Conservation (phyloP, 2,113 vertebrate genomes). For the Spermophilus dauricus region DNA sequence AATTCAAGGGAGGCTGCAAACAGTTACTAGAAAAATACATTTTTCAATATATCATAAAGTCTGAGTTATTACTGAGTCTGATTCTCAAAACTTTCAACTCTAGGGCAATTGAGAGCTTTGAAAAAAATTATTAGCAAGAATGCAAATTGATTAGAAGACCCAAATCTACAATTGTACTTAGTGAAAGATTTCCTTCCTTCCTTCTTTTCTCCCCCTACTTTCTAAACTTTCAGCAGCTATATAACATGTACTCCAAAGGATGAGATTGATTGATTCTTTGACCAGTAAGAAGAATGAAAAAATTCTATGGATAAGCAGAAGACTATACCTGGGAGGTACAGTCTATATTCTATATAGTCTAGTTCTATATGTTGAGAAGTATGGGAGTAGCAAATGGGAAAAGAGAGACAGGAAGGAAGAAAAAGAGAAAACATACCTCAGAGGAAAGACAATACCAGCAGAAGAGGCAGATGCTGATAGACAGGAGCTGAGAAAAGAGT, state of each 20-base stretch:
- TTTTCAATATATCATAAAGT: conserved; percentile 17
- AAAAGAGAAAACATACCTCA: not conserved
- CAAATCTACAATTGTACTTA: not conserved
- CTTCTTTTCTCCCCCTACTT: fast-evolving
- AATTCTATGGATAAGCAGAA: not conserved
- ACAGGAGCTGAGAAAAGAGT: not conserved
- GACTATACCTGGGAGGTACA: not conserved
- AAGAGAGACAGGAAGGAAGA: conserved; percentile 13
- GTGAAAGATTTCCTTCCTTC: not conserved
- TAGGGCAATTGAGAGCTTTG: not conserved
- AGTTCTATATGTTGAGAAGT: not conserved
- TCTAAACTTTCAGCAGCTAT: not conserved
- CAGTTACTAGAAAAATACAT: not conserved
- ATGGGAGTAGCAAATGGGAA: not conserved
- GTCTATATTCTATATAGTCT: not conserved
- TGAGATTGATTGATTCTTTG: not conserved
- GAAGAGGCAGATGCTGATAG: not conserved
- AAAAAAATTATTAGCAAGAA: not conserved
- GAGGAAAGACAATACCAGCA: not conserved
- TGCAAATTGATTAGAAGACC: not conserved
- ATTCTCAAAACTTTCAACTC: conserved; percentile 10
- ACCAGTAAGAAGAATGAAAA: not conserved
- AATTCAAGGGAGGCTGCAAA: not conserved
- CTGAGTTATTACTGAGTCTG: conserved; percentile 3
- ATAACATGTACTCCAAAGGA: not conserved